phyloP scores from a whole-genome alignment of 37 sponge, comb jelly and placozoan species.

The Chondrilla cf. caribensis region DNA sequence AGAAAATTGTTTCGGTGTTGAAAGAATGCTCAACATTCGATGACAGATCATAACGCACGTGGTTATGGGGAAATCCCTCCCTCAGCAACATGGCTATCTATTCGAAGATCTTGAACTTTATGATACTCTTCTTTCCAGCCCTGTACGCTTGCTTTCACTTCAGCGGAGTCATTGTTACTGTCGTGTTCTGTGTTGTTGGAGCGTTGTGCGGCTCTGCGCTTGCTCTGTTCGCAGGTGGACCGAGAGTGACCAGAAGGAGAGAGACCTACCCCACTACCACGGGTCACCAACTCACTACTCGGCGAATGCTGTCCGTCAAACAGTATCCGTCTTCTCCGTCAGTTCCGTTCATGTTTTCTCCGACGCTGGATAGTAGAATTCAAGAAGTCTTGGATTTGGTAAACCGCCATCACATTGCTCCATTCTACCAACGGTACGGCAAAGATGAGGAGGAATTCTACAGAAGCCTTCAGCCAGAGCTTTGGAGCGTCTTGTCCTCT shows the following conservation, averaged over 20 bases:
- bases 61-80: not conserved
- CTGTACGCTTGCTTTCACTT: not conserved
- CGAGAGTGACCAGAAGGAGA: conserved; percentile 33
- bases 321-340: conserved; percentile 11
- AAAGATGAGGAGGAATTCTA: conserved; percentile 47
- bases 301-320: not conserved
- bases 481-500: conserved; percentile 46
- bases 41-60: not conserved
- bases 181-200: not conserved
- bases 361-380: not conserved
- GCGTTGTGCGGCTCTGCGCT: conserved; percentile 20
- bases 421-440: conserved; percentile 41
- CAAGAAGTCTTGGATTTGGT: conserved; percentile 39
- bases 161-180: not conserved
- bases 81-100: not conserved
- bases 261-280: conserved; percentile 33
- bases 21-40: not conserved
- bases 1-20: not conserved
- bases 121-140: not conserved
- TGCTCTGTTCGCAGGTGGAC: conserved; percentile 29
- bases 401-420: conserved; percentile 39
- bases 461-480: conserved; percentile 40
- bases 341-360: conserved; percentile 6
- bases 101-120: not conserved
- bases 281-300: not conserved